Conservation (phyloP, 2,888 invertebrate genomes). For the Polyommatus icarus region DNA sequence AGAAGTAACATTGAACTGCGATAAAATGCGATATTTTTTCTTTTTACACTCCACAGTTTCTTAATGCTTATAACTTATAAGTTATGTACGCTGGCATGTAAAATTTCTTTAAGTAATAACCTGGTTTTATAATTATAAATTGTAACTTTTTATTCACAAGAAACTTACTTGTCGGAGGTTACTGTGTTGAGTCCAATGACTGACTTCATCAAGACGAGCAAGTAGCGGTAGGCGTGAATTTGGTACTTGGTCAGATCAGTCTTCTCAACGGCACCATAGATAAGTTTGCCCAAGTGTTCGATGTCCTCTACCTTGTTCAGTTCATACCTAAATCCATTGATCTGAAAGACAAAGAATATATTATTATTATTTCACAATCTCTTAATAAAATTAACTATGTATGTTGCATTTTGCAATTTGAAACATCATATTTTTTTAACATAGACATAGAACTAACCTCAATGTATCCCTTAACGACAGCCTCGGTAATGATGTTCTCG, state of each 20-base stretch:
- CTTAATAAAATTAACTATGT: not conserved
- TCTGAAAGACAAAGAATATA: conserved; percentile 46
- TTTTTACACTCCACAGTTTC: no score
- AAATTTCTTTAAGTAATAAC: not conserved
- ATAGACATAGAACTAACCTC: conserved; percentile 53
- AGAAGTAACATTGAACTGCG: no score
- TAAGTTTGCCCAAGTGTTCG: conserved; percentile 76
- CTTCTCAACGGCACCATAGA: conserved; percentile 71
- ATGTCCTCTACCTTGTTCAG: conserved; percentile 73
- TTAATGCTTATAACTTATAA: no score
- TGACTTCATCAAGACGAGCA: conserved; percentile 79
- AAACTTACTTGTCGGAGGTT: conserved; percentile 62
- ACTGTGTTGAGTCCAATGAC: conserved; percentile 65
- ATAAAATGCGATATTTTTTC: no score
- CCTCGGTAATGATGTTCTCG: conserved; percentile 80
- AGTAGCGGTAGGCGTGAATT: conserved; percentile 78
- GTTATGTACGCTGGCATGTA: not conserved
- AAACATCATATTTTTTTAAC: not conserved
- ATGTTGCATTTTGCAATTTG: not conserved
- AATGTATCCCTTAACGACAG: conserved; percentile 78
- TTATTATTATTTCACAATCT: not conserved
- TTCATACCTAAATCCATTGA: conserved; percentile 64
- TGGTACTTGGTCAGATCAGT: conserved; percentile 57
- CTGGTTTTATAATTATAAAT: not conserved
- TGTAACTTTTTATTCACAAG: not conserved